Evolutionary conservation across 2,113 vertebrate species (phyloP).

Genomic region (Columbina picui): DNA sequence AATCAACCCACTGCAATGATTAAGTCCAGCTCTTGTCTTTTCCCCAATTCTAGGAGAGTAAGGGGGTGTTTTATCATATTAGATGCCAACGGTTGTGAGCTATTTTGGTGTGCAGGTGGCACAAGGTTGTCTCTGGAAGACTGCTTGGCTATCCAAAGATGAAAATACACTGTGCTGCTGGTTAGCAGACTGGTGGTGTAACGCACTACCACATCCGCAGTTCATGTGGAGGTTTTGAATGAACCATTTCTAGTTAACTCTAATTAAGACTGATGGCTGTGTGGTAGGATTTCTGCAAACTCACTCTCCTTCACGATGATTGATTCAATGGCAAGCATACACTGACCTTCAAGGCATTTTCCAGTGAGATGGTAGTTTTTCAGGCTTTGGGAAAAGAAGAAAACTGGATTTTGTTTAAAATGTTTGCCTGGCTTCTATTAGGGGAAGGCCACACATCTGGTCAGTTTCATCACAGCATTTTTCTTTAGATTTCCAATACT

Average conservation of each 20-base stretch:
- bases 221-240: neutral
- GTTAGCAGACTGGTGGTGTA: neutral
- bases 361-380: neutral
- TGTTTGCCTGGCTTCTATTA: neutral
- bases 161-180: neutral
- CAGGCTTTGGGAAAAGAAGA: neutral
- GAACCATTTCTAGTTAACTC: neutral
- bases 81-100: neutral
- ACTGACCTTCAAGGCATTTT: neutral
- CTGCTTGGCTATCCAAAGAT: neutral
- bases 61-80: neutral
- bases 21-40: neutral
- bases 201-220: neutral
- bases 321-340: accelerated
- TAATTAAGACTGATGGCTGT: neutral
- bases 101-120: neutral
- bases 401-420: neutral
- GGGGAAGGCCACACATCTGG: neutral
- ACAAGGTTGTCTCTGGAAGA: neutral
- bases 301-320: neutral
- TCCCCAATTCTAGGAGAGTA: neutral
- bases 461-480: neutral
- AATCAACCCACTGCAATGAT: neutral
- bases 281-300: neutral
- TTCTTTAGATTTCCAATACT: neutral